phyloP scores from a whole-genome alignment of 2,888 invertebrate species.

The Thereva nobilitata region DNA sequence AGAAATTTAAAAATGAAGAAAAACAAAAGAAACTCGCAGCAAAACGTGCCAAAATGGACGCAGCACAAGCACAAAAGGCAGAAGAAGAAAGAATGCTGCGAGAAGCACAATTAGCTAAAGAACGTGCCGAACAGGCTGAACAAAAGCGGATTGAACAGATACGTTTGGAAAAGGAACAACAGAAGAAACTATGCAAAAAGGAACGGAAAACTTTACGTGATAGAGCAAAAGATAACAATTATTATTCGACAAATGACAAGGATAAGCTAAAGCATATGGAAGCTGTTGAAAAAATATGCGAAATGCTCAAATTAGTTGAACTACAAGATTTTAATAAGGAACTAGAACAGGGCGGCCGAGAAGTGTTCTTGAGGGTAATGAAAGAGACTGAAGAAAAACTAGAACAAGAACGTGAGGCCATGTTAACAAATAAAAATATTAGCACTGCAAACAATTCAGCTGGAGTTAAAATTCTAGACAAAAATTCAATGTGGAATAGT shows the following conservation, averaged over 20 bases:
- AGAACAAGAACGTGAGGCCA: slow-evolving; percentile 74
- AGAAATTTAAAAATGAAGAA: slow-evolving; percentile 90
- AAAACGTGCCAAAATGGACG: slow-evolving; percentile 85
- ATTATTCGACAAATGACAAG: slow-evolving; percentile 71
- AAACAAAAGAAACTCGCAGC: slow-evolving; percentile 86
- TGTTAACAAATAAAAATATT: slow-evolving; percentile 61
- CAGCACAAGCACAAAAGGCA: slow-evolving; percentile 78
- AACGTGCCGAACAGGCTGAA: slow-evolving; percentile 79
- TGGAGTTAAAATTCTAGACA: slow-evolving; percentile 54
- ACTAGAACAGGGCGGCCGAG: slow-evolving; percentile 66
- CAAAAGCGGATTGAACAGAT: slow-evolving; percentile 79
- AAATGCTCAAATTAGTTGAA: slow-evolving; percentile 71
- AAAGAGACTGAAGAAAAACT: slow-evolving; percentile 74
- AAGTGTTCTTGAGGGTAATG: slow-evolving; percentile 70
- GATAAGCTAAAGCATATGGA: slow-evolving; percentile 83
- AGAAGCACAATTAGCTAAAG: slow-evolving; percentile 75
- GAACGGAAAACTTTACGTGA: slow-evolving; percentile 82
- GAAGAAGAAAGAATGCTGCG: slow-evolving; percentile 78
- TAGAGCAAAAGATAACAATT: slow-evolving; percentile 78
- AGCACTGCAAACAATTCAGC: slow-evolving; percentile 49
- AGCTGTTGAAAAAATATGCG: slow-evolving; percentile 90
- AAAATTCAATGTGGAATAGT: slow-evolving; percentile 70
- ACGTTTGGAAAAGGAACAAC: slow-evolving; percentile 82
- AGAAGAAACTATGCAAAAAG: slow-evolving; percentile 84
- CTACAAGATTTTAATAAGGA: slow-evolving; percentile 77